Percentiles rank a stretch among this genome's conserved stretches.
phyloP scores from a whole-genome alignment of 2,113 vertebrate genomes.

The Urocitellus parryii region DNA sequence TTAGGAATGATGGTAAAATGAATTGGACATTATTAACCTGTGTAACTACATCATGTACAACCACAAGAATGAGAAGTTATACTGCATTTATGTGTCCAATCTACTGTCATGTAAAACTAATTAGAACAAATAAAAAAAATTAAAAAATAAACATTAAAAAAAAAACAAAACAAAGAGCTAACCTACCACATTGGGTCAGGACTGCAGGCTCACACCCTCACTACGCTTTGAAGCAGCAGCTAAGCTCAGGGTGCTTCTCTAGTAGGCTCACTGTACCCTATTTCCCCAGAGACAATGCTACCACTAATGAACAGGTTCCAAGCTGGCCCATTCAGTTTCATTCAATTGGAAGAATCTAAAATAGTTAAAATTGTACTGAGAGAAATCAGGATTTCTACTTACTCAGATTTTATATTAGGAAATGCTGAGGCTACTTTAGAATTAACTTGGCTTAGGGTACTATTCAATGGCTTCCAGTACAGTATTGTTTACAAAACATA shows the following conservation, averaged over 20 bases:
- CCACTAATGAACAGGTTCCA: background rate
- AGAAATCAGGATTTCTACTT: background rate
- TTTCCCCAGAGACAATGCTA: background rate
- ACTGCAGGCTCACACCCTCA: background rate
- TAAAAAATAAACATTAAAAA: too few species aligned
- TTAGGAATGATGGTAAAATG: too few species aligned
- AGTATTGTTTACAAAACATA: background rate
- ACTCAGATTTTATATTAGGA: background rate
- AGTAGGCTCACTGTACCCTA: background rate
- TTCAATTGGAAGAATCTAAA: conserved; percentile 25
- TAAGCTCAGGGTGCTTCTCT: background rate
- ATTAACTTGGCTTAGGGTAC: background rate
- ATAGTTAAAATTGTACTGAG: background rate
- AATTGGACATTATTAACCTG: too few species aligned
- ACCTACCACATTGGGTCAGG: background rate
- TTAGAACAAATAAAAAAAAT: too few species aligned
- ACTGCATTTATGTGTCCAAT: too few species aligned
- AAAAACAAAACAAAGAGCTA: background rate
- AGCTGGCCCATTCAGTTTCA: background rate
- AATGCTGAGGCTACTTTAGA: background rate
- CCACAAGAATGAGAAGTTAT: too few species aligned
- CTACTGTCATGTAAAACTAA: too few species aligned
- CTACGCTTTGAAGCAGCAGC: background rate
- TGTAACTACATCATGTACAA: too few species aligned
- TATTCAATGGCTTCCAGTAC: background rate